Percentiles rank a stretch among this genome's conserved stretches.
Evolutionary conservation across 2,113 vertebrate genomes (phyloP).

Genomic region (Crotalus horridus): DNA sequence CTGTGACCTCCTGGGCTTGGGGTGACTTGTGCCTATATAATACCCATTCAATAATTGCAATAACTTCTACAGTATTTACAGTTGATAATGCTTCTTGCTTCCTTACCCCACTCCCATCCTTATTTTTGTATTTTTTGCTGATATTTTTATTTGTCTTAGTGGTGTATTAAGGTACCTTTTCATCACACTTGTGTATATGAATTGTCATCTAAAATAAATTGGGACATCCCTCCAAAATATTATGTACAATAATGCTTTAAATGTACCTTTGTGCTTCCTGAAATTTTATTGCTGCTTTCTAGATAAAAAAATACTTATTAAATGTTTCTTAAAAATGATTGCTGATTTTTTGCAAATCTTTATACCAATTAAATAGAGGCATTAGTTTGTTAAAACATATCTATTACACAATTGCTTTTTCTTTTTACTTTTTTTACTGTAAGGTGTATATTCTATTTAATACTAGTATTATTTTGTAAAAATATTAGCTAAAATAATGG

Average conservation of each 20-base stretch:
- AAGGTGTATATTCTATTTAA: not conserved
- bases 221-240: not conserved
- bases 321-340: rapidly evolving
- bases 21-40: conserved; percentile 37
- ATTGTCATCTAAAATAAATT: not conserved
- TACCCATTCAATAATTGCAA: conserved; percentile 34
- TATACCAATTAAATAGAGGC: rapidly evolving
- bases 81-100: not conserved
- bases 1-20: not conserved
- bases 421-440: not conserved
- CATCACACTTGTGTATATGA: rapidly evolving
- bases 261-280: not conserved
- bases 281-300: not conserved
- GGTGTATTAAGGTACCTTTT: not conserved
- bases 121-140: not conserved
- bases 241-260: rapidly evolving
- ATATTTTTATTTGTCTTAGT: not conserved
- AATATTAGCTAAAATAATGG: not conserved
- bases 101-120: not conserved
- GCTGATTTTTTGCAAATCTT: not conserved
- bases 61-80: conserved; percentile 9
- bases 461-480: not conserved
- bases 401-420: not conserved
- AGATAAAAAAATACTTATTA: not conserved
- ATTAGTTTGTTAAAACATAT: not conserved